phyloP scores from a whole-genome alignment of 2,797 vertebrate genomes.

The Pagetopsis macropterus region DNA sequence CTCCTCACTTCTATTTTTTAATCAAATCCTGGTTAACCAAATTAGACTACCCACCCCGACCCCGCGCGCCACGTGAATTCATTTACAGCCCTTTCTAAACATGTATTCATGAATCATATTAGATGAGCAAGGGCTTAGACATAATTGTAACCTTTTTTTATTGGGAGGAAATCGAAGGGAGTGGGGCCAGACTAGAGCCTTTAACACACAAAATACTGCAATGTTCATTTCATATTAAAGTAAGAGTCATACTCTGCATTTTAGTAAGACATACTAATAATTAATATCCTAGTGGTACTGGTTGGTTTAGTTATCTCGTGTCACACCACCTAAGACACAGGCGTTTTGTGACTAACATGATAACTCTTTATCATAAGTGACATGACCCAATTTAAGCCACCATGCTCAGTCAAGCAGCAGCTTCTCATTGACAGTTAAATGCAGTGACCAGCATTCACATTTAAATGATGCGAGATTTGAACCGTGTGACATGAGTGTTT shows the following conservation, averaged over 20 bases:
- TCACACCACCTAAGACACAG: slow-evolving; percentile 5
- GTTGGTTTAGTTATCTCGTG: background rate
- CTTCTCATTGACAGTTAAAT: slow-evolving; percentile 55
- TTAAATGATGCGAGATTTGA: slow-evolving; percentile 63
- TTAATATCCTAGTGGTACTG: background rate
- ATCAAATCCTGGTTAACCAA: slow-evolving; percentile 65
- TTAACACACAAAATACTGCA: slow-evolving; percentile 10
- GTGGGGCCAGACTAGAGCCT: slow-evolving; percentile 8
- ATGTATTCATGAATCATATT: slow-evolving; percentile 52
- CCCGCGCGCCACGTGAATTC: slow-evolving; percentile 37
- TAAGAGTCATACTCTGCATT: background rate
- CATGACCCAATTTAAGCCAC: slow-evolving; percentile 45
- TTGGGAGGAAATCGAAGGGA: background rate
- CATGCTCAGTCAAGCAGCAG: slow-evolving; percentile 39
- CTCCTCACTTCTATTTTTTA: slow-evolving; percentile 52
- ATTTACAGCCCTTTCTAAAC: slow-evolving; percentile 47
- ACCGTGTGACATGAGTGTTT: slow-evolving; percentile 69
- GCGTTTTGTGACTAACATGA: background rate
- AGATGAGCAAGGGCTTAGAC: slow-evolving; percentile 38
- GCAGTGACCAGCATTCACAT: slow-evolving; percentile 59
- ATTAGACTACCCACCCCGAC: slow-evolving; percentile 47
- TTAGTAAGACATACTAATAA: background rate
- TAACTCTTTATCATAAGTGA: slow-evolving; percentile 37
- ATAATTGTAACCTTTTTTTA: slow-evolving; percentile 33
- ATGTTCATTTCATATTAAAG: slow-evolving; percentile 27